Base-by-base conservation (phyloP, 1,140 invertebrate species). In the Odontomachus brunneus region DNA sequence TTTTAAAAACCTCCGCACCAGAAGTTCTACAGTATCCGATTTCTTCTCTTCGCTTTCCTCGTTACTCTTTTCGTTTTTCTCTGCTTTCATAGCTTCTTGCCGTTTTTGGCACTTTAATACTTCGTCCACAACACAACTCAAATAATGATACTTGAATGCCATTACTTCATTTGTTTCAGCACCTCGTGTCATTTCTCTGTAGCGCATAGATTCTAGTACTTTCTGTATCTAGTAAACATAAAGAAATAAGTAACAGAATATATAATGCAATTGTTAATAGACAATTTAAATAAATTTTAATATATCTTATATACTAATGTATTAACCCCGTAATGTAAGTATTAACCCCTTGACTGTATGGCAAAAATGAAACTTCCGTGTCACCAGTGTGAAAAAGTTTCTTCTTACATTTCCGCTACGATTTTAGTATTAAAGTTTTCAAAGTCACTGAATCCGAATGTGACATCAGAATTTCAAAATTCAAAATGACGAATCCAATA, bases 141-240 rank as follows among this genome's bases (percentile, higher is more conserved):
- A 93, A 91, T 98, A 98, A 92, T 99, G 98, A 90, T 97, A 97
- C 92, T 99, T 99, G 83, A 99, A 97, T 1, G 98, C 96, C 95
- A 98, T 96, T 7, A 99, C 96, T 95, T 99, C 99, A 93, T 99
- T 99, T 0, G 96, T 96, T 76, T 99, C 97, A 60, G 95, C 95
- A 5, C 96, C 95, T 88, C 96, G 94, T 75, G 97, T 97, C 96
- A 99, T 98, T 94, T 99, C 97, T 87, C 96, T 97, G 83, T 98
- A 97, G 89, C 97, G 96, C 94, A 99, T 96, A 55, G 97, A 90
- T 88, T 98, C 96, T 71, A 99, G 94, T 0, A 99, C 97, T 91
- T 97, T 97, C 78, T 96, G 91, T 76, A 94, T 57, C 94, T 94
- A 62, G 9, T 7, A 19, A 89, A 86, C 55, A 74, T 66, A 65